Conservation (phyloP, 2,113 vertebrate genomes). For the Ovis aries region ARS-UI_Ramb_v3.0 NC_056059.1:40604501-40605000, state of each 20-base stretch:
- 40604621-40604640: slow-evolving; percentile 65
- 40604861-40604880: neutral
- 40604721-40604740: slow-evolving; percentile 72
- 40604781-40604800: slow-evolving; percentile 56
- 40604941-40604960: slow-evolving; percentile 12
- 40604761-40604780: slow-evolving; percentile 62
- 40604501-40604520: slow-evolving; percentile 42
- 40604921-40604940: neutral
- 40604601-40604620: slow-evolving; percentile 70
- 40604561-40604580: slow-evolving; percentile 61
- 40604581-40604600: slow-evolving; percentile 74
- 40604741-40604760: slow-evolving; percentile 63
- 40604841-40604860: slow-evolving; percentile 17
- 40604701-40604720: slow-evolving; percentile 69
- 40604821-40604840: slow-evolving; percentile 46
- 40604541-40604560: neutral
- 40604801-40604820: slow-evolving; percentile 44
- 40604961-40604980: slow-evolving; percentile 36
- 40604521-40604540: slow-evolving; percentile 26
- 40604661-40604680: slow-evolving; percentile 74
- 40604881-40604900: neutral
- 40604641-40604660: slow-evolving; percentile 74
- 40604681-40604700: slow-evolving; percentile 58
- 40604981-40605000: neutral
- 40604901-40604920: slow-evolving; percentile 26